Base-by-base conservation (phyloP, 2,797 vertebrate genomes). In the Masticophis lateralis region DNA sequence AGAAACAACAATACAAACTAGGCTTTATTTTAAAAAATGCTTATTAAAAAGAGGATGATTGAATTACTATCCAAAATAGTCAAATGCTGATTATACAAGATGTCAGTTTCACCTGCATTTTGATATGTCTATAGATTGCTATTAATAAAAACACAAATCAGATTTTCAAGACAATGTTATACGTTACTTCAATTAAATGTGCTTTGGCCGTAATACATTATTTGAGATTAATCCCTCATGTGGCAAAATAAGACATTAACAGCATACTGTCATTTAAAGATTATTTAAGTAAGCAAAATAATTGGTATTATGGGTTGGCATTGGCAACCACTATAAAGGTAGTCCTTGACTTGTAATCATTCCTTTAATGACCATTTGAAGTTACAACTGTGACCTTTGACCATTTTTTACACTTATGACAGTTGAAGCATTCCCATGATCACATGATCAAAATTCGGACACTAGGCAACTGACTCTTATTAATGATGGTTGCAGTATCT, bases 171-270 rank as follows among this genome's bases (percentile, higher is more conserved):
- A 89, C 60, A 95, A 88, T 94, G 69, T 55, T 92, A 47, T 74
- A 79, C 3, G 9, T 79, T 55, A 53, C 61, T 88, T 60, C 53
- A 74, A 11, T 74, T 88, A 59, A 79, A 55, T 56, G 22, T 89
- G 57, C 69, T 18, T 61, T 43, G 27, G 47, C 69, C 59, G 55
- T 89, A 55, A 83, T 86, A 28, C 83, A 90, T 61, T 92, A 86
- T 91, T 89, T 37, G 16, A 89, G 51, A 8, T 59, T 92, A 43
- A 28, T 86, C 43, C 88, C 88, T 55, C 56, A n/a, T 87, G 56
- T 90, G 91, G 89, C 91, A 92, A 55, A 92, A 86, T 86, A 59
- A 89, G 47, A 83, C 89, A 86, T 89, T 90, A 92, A 89, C n/a
- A 90, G 57, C 88, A 89, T 61, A 47, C 47, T 92, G 22, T 69